Percentiles rank a stretch among this genome's conserved stretches.
These are phyloP conservation scores for Noctua janthina DNA, from an alignment of 2,888 invertebrate species.

Conservation along the genomic window DNA sequence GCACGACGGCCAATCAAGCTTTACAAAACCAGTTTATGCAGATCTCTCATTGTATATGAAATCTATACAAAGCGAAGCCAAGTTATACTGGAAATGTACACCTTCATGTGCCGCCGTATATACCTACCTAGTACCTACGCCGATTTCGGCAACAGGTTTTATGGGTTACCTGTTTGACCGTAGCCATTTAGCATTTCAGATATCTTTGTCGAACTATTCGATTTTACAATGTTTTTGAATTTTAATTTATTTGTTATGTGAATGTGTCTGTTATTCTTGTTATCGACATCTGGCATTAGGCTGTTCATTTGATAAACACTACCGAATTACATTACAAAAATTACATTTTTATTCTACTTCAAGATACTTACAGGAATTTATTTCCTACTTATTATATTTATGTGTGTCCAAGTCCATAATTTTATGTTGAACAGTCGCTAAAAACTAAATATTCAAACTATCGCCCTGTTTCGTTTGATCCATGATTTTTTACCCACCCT, in stretches of 20 bases:
- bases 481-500: too few relatives aligned
- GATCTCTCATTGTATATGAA: too few relatives aligned
- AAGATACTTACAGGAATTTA: background rate
- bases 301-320: background rate
- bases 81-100: too few relatives aligned
- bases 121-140: background rate
- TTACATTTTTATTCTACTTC: background rate
- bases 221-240: too few relatives aligned
- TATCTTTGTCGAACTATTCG: background rate
- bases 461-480: too few relatives aligned
- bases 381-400: background rate
- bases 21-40: too few relatives aligned
- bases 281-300: background rate
- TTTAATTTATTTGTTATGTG: background rate
- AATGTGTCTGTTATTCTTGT: background rate
- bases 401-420: background rate
- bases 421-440: background rate
- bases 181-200: background rate
- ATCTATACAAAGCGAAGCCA: too few relatives aligned
- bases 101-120: too few relatives aligned
- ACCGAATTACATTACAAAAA: background rate
- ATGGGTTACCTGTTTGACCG: background rate
- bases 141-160: constrained; percentile 35
- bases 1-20: too few relatives aligned
- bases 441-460: background rate